Evolutionary conservation across 2,888 invertebrate species (phyloP).

Genomic region (Pollenia amentaria): DNA sequence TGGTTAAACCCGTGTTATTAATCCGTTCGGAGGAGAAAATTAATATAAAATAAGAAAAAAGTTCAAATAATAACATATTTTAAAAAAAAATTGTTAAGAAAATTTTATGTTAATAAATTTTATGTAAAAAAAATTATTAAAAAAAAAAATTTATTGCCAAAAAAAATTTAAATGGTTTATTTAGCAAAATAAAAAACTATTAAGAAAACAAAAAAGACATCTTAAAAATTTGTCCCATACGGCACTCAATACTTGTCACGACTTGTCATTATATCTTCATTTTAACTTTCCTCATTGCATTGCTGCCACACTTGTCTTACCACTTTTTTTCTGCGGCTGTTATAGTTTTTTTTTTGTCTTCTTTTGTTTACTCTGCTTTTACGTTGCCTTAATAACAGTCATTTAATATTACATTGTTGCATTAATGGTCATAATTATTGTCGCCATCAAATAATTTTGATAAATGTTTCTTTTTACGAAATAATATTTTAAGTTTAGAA

Average conservation of each 20-base stretch:
- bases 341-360: not conserved
- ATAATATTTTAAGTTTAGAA: not conserved
- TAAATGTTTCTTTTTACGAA: conserved; percentile 28
- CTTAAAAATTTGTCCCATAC: not conserved
- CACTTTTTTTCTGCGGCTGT: not conserved
- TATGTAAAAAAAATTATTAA: no score
- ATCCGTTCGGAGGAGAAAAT: no score
- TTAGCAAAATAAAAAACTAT: no score
- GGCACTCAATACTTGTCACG: not conserved
- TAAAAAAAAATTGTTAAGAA: no score
- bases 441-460: conserved; percentile 53
- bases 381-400: conserved; percentile 5
- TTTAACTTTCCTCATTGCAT: not conserved
- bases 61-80: no score
- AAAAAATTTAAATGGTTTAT: no score
- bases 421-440: conserved; percentile 59
- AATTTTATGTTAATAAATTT: no score
- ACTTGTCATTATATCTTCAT: not conserved
- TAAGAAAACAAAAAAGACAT: not conserved
- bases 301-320: conserved; percentile 13
- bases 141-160: no score
- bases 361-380: not conserved
- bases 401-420: conserved; percentile 45
- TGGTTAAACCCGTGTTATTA: no score
- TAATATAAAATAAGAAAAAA: no score